Evolutionary conservation across 2,113 vertebrate species (phyloP).

Genomic region (Ptychochromis oligacanthus): DNA sequence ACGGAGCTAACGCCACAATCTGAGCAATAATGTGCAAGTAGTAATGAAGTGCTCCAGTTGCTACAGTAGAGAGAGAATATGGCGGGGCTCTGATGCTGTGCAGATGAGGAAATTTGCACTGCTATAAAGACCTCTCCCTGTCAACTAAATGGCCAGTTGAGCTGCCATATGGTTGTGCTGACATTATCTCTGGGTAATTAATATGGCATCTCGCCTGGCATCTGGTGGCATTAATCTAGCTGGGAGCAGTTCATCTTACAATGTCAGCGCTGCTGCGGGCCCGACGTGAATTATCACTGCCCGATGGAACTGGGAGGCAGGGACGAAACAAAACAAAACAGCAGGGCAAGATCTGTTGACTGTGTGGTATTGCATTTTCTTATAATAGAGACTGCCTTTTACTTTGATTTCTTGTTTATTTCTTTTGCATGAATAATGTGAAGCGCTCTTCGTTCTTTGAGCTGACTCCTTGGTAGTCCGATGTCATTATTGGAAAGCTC

Average conservation of each 20-base stretch:
- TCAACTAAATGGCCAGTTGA: slow-evolving; percentile 82
- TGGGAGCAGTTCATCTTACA: slow-evolving; percentile 73
- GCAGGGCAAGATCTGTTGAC: slow-evolving; percentile 17
- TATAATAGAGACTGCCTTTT: slow-evolving; percentile 5
- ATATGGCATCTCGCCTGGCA: slow-evolving; percentile 84
- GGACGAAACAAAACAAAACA: slow-evolving; percentile 48
- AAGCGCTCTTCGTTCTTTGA: neutral
- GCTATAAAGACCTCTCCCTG: slow-evolving; percentile 81
- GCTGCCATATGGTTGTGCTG: slow-evolving; percentile 82
- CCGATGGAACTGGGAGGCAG: slow-evolving; percentile 59
- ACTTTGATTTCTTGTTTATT: slow-evolving; percentile 13
- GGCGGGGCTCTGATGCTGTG: slow-evolving; percentile 28
- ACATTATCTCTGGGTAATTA: slow-evolving; percentile 85
- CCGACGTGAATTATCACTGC: slow-evolving; percentile 77
- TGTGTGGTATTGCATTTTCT: slow-evolving; percentile 15
- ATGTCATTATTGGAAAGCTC: neutral
- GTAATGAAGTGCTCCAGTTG: slow-evolving; percentile 26
- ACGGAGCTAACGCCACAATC: neutral
- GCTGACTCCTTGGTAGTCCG: neutral
- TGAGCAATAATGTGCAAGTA: slow-evolving; percentile 11
- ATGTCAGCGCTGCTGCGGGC: slow-evolving; percentile 65
- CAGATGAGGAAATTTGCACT: slow-evolving; percentile 58
- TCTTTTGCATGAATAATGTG: slow-evolving; percentile 25
- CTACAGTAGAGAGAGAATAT: slow-evolving; percentile 46
- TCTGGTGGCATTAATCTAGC: slow-evolving; percentile 85